These are phyloP conservation scores for Scomber scombrus DNA, from an alignment of 2,113 vertebrate species.

Conservation along the genomic window DNA sequence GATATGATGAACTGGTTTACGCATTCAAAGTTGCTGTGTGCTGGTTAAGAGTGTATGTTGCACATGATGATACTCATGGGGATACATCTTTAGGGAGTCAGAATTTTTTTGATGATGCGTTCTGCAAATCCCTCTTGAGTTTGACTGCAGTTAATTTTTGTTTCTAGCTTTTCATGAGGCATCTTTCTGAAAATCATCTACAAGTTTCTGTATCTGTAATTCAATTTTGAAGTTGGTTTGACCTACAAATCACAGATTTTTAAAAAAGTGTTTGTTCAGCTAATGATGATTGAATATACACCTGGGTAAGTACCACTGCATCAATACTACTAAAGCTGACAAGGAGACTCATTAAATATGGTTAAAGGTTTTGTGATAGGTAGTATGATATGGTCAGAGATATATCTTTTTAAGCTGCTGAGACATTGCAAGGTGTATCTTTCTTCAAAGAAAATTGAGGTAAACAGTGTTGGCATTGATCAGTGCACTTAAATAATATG, in stretches of 20 bases:
- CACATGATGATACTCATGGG: slow-evolving; percentile 30
- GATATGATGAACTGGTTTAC: slow-evolving; percentile 59
- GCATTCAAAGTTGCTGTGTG: slow-evolving; percentile 23
- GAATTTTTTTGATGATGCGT: slow-evolving; percentile 50
- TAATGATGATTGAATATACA: background rate
- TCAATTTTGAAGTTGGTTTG: slow-evolving; percentile 22
- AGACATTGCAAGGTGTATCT: slow-evolving; percentile 35
- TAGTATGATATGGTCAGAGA: slow-evolving; percentile 3
- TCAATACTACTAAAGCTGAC: background rate
- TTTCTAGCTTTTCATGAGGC: slow-evolving; percentile 13
- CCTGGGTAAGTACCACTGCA: background rate
- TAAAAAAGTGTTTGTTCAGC: background rate
- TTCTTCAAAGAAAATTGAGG: slow-evolving; percentile 54
- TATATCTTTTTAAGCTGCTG: slow-evolving; percentile 38
- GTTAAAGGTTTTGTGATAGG: slow-evolving; percentile 7
- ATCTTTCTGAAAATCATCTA: slow-evolving; percentile 30
- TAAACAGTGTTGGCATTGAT: slow-evolving; percentile 56
- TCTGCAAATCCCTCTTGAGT: slow-evolving; percentile 52
- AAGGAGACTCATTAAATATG: background rate
- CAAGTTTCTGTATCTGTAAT: slow-evolving; percentile 12
- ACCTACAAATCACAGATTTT: background rate
- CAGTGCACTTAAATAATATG: slow-evolving; percentile 50
- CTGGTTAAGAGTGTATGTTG: slow-evolving; percentile 37
- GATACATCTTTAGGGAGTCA: slow-evolving; percentile 42
- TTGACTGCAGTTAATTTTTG: slow-evolving; percentile 33